These are phyloP conservation scores for pig (Sus scrofa) DNA, from an alignment of 2,113 vertebrate genomes.

Conservation along the genomic window T2T-Sscrofa CM000824.6:83993001-83993500, in stretches of 20 bases:
- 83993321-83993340: background rate
- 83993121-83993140: too few relatives aligned
- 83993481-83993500: background rate
- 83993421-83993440: background rate
- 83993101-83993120: too few relatives aligned
- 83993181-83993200: slow-evolving; percentile 45
- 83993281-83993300: background rate
- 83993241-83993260: background rate
- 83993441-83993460: background rate
- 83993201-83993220: slow-evolving; percentile 19
- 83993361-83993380: too few relatives aligned
- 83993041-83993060: too few relatives aligned
- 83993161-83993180: too few relatives aligned
- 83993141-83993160: too few relatives aligned
- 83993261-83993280: background rate
- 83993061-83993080: too few relatives aligned
- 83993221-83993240: background rate
- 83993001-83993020: too few relatives aligned
- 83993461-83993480: background rate
- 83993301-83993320: background rate
- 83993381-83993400: background rate
- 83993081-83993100: too few relatives aligned
- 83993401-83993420: background rate
- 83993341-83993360: background rate
- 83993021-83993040: too few relatives aligned